Evolutionary conservation across 2,888 invertebrate species (phyloP), one percentile per base, ranked within the genome.

Genomic region (Osedax fenrisi): DNA sequence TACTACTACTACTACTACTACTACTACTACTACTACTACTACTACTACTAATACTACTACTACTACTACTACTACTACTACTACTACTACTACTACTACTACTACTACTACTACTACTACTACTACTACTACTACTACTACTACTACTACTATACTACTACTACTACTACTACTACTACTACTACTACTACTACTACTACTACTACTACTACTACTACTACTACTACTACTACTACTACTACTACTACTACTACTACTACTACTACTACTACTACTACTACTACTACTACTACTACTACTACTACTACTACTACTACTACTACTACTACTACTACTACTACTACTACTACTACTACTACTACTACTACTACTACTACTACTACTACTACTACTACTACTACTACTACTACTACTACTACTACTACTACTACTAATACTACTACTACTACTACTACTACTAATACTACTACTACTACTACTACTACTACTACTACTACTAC

Each of bases 51-150:
- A n/a, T n/a, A n/a, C n/a, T n/a, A n/a, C 0, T 56, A 56, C 56
- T 56, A 56, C n/a, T 56, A 56, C 56, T n/a, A 56, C 56, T 56
- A 56, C n/a, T 56, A 56, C 56, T 56, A 56, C 56, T 56, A 56
- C 56, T 56, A 56, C 56, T 56, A 56, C 56, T 56, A 56, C 56
- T 56, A 56, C 0, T 56, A n/a, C n/a, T n/a, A n/a, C n/a, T n/a
- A n/a, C n/a, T n/a, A n/a, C n/a, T n/a, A n/a, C n/a, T n/a, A n/a
- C n/a, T n/a, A n/a, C n/a, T n/a, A n/a, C n/a, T n/a, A n/a, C n/a
- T 56, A 56, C 56, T 56, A 56, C 56, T 56, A 56, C 56, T 56
- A 56, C 56, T 56, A 56, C 56, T 56, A n/a, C n/a, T n/a, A n/a
- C n/a, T n/a, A n/a, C n/a, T n/a, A n/a, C n/a, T n/a, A n/a, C n/a